These are phyloP conservation scores for Seriola quinqueradiata DNA, from an alignment of 2,113 vertebrate genomes.

Conservation along the genomic window DNA sequence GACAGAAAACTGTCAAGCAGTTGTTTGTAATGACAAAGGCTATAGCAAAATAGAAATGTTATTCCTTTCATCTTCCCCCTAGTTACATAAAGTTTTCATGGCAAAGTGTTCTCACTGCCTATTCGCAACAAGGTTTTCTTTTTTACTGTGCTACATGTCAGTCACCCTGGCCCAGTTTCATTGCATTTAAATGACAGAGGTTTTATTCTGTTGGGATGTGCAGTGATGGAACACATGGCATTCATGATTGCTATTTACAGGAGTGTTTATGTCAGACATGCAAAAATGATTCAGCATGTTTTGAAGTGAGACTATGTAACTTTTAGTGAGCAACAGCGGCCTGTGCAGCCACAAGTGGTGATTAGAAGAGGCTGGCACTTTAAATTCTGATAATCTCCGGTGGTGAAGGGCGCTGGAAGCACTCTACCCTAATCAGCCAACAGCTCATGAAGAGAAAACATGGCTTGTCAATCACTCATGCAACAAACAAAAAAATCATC, in stretches of 20 bases:
- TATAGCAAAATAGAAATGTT: conserved; percentile 27
- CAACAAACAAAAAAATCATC: neutral
- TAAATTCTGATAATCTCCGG: neutral
- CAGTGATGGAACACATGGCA: conserved; percentile 26
- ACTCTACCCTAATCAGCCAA: neutral
- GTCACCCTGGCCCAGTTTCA: conserved; percentile 73
- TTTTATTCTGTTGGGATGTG: conserved; percentile 44
- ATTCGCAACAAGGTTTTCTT: conserved; percentile 35
- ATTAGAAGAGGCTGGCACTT: neutral
- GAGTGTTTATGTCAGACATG: conserved; percentile 4
- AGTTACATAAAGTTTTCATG: conserved; percentile 62
- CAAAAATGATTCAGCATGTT: conserved; percentile 22
- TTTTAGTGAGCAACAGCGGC: neutral
- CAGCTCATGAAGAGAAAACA: neutral
- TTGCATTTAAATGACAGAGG: conserved; percentile 48
- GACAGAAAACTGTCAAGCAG: neutral
- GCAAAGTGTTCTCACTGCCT: conserved; percentile 43
- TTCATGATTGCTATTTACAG: conserved; percentile 53
- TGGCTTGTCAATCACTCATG: neutral
- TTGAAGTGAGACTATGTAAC: neutral
- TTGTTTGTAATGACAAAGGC: conserved; percentile 61
- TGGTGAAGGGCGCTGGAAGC: neutral
- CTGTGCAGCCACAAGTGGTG: neutral
- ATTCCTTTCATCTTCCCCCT: conserved; percentile 51
- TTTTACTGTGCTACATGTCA: conserved; percentile 54